Evolutionary conservation across 2,888 invertebrate species (phyloP), one percentile per base, ranked within the genome.

Genomic region (Lymantria dispar): DNA sequence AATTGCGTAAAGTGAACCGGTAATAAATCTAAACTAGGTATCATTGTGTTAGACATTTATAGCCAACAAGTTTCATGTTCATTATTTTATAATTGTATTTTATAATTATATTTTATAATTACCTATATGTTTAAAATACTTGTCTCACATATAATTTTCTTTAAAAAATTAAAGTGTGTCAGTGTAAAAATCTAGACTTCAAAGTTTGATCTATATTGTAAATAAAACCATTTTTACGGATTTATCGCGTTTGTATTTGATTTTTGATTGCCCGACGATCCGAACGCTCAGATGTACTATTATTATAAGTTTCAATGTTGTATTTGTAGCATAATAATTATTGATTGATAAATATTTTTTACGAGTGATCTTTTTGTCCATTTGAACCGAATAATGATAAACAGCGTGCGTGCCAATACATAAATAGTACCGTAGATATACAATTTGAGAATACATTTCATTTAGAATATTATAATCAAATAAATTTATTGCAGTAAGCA

Each of bases 341-440:
- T n/a, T n/a, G n/a, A n/a, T n/a, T 68, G 49, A 58, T 62, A 50
- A 60, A 52, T 60, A 60, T 63, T 63, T 22, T 42, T 65, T 53
- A 52, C 49, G 56, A 56, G 39, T 65, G 45, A 56, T 53, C 37
- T 36, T 63, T 62, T 61, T 56, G 36, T 60, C 57, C 46, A 53
- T 58, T 60, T 52, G 48, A 56, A 50, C 66, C 54, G 44, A 47
- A 44, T 59, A 59, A 59, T 59, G 46, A 58, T 64, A 33, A 69
- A 60, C 70, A 66, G 72, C 73, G 70, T 68, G 68, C 76, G 81
- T 80, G 80, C 80, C 81, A 80, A 80, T 76, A 72, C 64, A 68
- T 68, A 68, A 22, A 61, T 68, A 58, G 58, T 47, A 51, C 53
- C 49, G 48, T 68, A 46, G 37, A 48, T 50, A 46, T 44, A 46